Evolutionary conservation across 2,113 vertebrate genomes (phyloP), one percentile per base, ranked within the genome.

Genomic region (Lagenorhynchus albirostris): DNA sequence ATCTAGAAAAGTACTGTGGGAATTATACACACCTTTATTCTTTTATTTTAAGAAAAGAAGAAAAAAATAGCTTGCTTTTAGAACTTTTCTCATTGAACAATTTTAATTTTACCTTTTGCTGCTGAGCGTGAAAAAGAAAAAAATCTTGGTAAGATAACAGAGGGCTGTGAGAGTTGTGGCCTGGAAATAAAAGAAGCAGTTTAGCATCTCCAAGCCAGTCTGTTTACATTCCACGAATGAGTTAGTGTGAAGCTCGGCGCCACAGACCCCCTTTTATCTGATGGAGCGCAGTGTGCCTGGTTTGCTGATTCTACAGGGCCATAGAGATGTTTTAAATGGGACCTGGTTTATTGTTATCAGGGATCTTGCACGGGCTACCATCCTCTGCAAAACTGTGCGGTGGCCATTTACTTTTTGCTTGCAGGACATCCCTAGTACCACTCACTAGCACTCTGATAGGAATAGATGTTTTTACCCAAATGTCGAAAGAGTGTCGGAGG

Each of bases 361-460:
- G 3, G 65, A 18, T 44, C 14, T 53, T 17, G 9, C 10, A 0
- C 21, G 9, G 20, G 23, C 33, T 26, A 2, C 6, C 0, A 0
- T 58, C 12, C 33, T 33, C 38, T 33, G 33, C 17, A 36, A 29
- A n/a, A 44, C 3, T 1, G 14, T 1, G 9, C 8, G 2, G 13
- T 2, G 17, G 10, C 29, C 26, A 1, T 65, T 87, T 6, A 8
- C 41, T 44, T 41, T 91, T 67, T 60, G 31, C 33, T 23, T 67
- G 15, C 0, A 12, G 18, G 60, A 91, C 91, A n/a, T 12, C 5
- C 2, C 18, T 44, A 1, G 47, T 23, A 29, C 9, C 1, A 3
- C 10, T 60, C 38, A 10, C 9, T 47, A 38, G n/a, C 1, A 12
- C 25, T 70, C 29, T 55, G 29, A 55, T 8, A 21, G 0, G 0